Percentiles rank a stretch among this genome's conserved stretches.
Conservation (phyloP, 2,797 vertebrate genomes). For the Danionella dracula region DNA sequence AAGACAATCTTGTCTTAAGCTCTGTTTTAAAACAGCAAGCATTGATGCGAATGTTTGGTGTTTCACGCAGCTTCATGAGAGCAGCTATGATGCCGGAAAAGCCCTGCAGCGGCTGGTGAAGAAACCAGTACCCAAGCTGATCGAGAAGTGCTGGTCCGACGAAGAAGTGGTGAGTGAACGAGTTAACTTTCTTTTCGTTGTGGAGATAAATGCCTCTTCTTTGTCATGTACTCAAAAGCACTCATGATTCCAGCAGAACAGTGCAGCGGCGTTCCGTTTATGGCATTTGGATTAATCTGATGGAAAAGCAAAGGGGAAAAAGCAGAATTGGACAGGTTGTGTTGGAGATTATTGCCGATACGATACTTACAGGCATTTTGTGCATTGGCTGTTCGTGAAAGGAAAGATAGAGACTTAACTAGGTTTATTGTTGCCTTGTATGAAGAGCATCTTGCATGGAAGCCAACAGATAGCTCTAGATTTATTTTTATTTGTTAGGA, state of each 20-base stretch:
- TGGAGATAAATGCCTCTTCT: slow-evolving; percentile 49
- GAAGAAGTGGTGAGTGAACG: slow-evolving; percentile 90
- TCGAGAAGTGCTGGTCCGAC: slow-evolving; percentile 99
- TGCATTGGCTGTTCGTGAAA: neutral
- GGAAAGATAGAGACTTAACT: neutral
- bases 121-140: slow-evolving; percentile 96
- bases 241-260: slow-evolving; percentile 54
- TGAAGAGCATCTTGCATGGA: neutral
- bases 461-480: too few relatives aligned
- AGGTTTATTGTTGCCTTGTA: too few relatives aligned
- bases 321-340: slow-evolving; percentile 44
- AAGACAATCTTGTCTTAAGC: too few relatives aligned
- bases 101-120: slow-evolving; percentile 97
- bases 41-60: neutral
- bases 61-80: slow-evolving; percentile 86
- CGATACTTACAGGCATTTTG: slow-evolving; percentile 50
- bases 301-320: slow-evolving; percentile 39
- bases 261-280: slow-evolving; percentile 79
- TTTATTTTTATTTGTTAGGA: too few relatives aligned
- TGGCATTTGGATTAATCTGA: slow-evolving; percentile 63
- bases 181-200: slow-evolving; percentile 37
- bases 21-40: neutral
- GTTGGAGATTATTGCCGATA: slow-evolving; percentile 62
- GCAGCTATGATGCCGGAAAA: slow-evolving; percentile 95
- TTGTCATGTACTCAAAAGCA: slow-evolving; percentile 47